A percentile compares a stretch with the other conserved stretches of the same genome.
Evolutionary conservation across 2,888 invertebrate species (phyloP).

Genomic region (Cybosia mesomella): DNA sequence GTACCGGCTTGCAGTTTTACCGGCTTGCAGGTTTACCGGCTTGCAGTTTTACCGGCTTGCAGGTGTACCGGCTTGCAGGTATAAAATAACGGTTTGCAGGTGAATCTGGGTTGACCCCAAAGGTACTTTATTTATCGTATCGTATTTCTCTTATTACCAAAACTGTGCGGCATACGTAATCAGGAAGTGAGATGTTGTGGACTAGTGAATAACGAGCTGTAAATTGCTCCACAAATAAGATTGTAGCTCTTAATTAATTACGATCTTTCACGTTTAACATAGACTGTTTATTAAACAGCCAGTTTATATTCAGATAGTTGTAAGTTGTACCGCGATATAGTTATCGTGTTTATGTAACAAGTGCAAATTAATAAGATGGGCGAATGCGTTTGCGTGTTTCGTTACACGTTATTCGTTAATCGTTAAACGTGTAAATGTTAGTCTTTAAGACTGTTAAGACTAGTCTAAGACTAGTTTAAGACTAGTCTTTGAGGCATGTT

Average conservation of each 20-base stretch:
- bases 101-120: too few relatives aligned
- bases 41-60: too few relatives aligned
- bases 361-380: background rate
- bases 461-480: background rate
- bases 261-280: background rate
- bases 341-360: background rate
- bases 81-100: too few relatives aligned
- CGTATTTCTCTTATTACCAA: background rate
- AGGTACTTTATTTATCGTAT: background rate
- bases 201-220: background rate
- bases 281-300: background rate
- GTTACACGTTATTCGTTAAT: too few relatives aligned
- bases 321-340: background rate
- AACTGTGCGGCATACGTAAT: background rate
- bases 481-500: background rate
- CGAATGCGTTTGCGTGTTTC: background rate
- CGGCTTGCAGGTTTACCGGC: too few relatives aligned
- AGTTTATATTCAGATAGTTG: background rate
- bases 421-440: too few relatives aligned
- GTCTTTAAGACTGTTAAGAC: background rate
- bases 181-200: background rate
- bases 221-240: background rate
- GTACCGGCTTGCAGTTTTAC: too few relatives aligned
- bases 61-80: too few relatives aligned
- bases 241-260: background rate